These are phyloP conservation scores for Hyles vespertilio DNA, from an alignment of 1,140 invertebrate species.

Conservation along the genomic window DNA sequence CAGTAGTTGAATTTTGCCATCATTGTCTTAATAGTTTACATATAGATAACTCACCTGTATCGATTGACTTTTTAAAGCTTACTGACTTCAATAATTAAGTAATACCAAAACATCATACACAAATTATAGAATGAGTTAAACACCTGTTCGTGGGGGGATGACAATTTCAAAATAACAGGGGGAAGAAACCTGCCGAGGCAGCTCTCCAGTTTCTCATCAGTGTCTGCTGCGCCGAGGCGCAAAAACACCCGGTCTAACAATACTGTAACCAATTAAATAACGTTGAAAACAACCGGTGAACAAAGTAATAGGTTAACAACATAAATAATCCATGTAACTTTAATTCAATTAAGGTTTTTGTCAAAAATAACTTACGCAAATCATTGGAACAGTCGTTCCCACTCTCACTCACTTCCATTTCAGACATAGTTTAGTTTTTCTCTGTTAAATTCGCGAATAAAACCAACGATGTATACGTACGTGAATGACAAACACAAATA, in stretches of 20 bases:
- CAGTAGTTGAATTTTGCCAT: too few relatives aligned
- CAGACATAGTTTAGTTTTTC: constrained; percentile 41
- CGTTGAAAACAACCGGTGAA: constrained; percentile 21
- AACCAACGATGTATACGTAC: too few relatives aligned
- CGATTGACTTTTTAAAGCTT: too few relatives aligned
- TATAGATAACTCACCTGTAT: too few relatives aligned
- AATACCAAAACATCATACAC: too few relatives aligned
- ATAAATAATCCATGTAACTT: constrained; percentile 3
- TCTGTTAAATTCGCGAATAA: neutral
- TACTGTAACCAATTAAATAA: constrained; percentile 74
- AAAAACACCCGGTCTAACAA: constrained; percentile 93
- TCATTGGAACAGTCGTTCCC: constrained; percentile 64
- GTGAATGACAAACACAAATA: constrained; percentile 11
- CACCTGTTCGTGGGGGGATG: constrained; percentile 90
- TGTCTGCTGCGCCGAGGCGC: constrained; percentile 90
- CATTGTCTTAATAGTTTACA: too few relatives aligned
- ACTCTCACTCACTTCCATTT: constrained; percentile 62
- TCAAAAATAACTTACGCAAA: constrained; percentile 44
- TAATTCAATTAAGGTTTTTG: neutral
- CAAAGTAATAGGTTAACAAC: constrained; percentile 26
- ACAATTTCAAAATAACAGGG: constrained; percentile 92
- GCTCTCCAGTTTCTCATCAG: constrained; percentile 90
- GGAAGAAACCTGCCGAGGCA: constrained; percentile 90
- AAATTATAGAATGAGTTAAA: constrained; percentile 2
- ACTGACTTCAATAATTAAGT: too few relatives aligned